Percentiles rank a stretch among this genome's conserved stretches.
These are phyloP conservation scores for Chironomus tentans DNA, from an alignment of 2,888 invertebrate genomes.

Conservation along the genomic window DNA sequence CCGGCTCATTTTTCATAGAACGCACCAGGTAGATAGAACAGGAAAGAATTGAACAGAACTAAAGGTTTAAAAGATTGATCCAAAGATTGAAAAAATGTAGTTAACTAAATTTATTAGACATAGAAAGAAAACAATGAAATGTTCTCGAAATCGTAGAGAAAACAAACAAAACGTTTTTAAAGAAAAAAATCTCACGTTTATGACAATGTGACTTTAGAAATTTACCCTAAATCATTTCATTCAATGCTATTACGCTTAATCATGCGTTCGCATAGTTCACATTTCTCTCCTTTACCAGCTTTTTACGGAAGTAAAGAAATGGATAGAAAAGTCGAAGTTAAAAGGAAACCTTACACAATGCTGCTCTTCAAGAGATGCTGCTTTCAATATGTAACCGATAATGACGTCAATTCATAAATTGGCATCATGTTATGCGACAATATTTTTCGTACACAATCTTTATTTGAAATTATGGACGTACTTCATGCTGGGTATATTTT, in stretches of 20 bases:
- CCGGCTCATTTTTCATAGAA: too few species aligned
- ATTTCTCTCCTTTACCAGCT: too few species aligned
- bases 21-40: too few species aligned
- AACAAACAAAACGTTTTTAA: not conserved
- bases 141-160: not conserved
- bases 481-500: too few species aligned
- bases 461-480: too few species aligned
- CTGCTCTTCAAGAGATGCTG: not conserved
- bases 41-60: too few species aligned
- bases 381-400: not conserved
- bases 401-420: not conserved
- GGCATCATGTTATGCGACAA: not conserved
- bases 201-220: not conserved
- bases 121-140: not conserved
- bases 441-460: too few species aligned
- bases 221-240: not conserved
- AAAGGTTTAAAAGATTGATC: too few species aligned
- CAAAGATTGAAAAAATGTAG: too few species aligned
- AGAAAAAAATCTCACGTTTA: slow-evolving; percentile 4
- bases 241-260: not conserved
- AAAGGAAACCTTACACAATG: not conserved
- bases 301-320: not conserved
- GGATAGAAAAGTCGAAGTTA: too few species aligned
- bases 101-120: too few species aligned
- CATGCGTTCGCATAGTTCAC: too few species aligned